Evolutionary conservation across 2,888 invertebrate genomes (phyloP).

Genomic region (Acleris holmiana): DNA sequence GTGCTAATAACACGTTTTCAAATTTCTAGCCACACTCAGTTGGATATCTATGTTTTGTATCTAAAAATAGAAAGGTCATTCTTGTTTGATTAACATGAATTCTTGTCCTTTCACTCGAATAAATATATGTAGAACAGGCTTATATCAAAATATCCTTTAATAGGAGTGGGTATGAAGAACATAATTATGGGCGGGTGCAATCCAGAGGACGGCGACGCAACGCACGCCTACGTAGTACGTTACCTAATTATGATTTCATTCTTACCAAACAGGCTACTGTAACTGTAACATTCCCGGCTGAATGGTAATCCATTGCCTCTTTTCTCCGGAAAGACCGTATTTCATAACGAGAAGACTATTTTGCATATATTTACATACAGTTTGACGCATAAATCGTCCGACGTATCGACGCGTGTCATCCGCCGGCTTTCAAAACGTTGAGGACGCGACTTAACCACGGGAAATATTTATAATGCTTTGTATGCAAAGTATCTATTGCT

Average conservation of each 20-base stretch:
- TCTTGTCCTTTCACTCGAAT: no score
- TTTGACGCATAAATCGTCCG: slow-evolving; percentile 65
- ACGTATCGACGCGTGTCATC: slow-evolving; percentile 77
- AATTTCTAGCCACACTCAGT: no score
- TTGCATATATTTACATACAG: slow-evolving; percentile 76
- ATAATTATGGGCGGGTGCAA: no score
- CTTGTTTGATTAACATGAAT: no score
- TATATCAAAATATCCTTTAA: no score
- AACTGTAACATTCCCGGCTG: slow-evolving; percentile 42
- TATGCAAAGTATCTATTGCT: slow-evolving; percentile 80
- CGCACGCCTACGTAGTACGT: not conserved
- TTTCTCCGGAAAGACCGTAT: slow-evolving; percentile 49
- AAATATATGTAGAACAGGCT: no score
- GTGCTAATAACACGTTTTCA: no score
- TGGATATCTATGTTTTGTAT: no score
- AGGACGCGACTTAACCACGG: slow-evolving; percentile 66
- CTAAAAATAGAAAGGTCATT: no score
- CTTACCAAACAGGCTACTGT: slow-evolving; percentile 48
- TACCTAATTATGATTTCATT: slow-evolving; percentile 38
- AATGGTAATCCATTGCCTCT: slow-evolving; percentile 52
- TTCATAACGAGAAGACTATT: slow-evolving; percentile 63
- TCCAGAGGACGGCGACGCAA: no score
- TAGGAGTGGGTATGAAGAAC: no score
- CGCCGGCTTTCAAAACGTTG: slow-evolving; percentile 70
- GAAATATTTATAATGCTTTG: slow-evolving; percentile 83